Percentiles rank a stretch among this genome's conserved stretches.
Conservation (phyloP, 2,888 invertebrate genomes). For the Dinocampus coccinellae region DNA sequence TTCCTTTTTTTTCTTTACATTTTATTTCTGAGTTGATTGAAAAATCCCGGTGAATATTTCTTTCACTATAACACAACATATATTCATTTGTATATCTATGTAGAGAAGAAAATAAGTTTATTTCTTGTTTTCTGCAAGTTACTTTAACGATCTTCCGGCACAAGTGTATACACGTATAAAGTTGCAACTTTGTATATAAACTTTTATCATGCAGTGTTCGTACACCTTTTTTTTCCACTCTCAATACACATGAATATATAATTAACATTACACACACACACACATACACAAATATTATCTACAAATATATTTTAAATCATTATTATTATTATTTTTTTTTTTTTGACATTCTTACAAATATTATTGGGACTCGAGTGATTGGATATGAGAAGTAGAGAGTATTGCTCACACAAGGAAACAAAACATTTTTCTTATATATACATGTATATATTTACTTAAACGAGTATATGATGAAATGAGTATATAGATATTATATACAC, state of each 20-base stretch:
- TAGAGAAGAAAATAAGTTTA: not conserved
- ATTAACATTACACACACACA: no score
- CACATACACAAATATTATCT: no score
- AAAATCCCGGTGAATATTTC: not conserved
- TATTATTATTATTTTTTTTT: no score
- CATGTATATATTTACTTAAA: not conserved
- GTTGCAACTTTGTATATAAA: slow-evolving; percentile 3
- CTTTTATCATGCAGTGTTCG: not conserved
- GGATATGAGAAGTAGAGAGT: no score
- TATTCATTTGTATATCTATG: not conserved
- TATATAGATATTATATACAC: not conserved
- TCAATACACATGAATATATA: no score
- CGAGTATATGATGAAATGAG: not conserved
- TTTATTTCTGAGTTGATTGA: not conserved
- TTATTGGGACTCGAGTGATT: no score
- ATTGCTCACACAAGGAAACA: no score
- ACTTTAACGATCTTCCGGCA: not conserved
- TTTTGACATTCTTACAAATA: no score
- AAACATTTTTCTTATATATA: not conserved
- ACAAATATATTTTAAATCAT: no score
- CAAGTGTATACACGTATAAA: not conserved
- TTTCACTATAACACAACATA: not conserved
- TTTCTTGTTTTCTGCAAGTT: not conserved
- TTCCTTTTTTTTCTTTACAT: not conserved
- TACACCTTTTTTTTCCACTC: no score